phyloP scores from a whole-genome alignment of 1,140 invertebrate genomes.

The Zophobas morio region DNA sequence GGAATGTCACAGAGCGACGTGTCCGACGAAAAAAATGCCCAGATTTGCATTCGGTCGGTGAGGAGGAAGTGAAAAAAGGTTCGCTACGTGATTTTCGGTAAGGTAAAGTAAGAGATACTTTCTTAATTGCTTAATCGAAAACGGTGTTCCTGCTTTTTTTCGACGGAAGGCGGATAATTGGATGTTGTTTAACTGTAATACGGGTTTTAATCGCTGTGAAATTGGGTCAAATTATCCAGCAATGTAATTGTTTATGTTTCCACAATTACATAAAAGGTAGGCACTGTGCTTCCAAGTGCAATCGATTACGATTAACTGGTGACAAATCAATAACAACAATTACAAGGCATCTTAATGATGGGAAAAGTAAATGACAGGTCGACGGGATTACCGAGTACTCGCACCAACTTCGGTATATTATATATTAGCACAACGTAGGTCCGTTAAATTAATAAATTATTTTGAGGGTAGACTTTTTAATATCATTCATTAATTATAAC shows the following conservation, averaged over 20 bases:
- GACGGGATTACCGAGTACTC: background rate
- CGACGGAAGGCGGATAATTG: slow-evolving; percentile 36
- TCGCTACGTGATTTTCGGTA: slow-evolving; percentile 35
- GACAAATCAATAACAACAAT: slow-evolving; percentile 18
- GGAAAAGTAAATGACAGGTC: background rate
- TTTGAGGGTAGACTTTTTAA: too few species aligned
- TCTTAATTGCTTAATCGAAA: slow-evolving; percentile 42
- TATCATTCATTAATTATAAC: too few species aligned
- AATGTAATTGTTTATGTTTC: slow-evolving; percentile 18
- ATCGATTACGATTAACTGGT: background rate
- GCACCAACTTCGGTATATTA: background rate
- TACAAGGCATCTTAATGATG: slow-evolving; percentile 3
- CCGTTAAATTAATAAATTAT: too few species aligned
- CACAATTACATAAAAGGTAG: slow-evolving; percentile 3
- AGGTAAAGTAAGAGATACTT: slow-evolving; percentile 27
- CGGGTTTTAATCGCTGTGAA: slow-evolving; percentile 29
- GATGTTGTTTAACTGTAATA: slow-evolving; percentile 42
- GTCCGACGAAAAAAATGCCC: slow-evolving; percentile 13
- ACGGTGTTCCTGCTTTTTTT: slow-evolving; percentile 39
- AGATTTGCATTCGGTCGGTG: slow-evolving; percentile 24
- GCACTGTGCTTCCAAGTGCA: background rate
- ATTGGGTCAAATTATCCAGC: slow-evolving; percentile 30
- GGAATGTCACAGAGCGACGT: slow-evolving; percentile 39
- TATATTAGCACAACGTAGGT: background rate
- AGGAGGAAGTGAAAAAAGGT: slow-evolving; percentile 29